Conservation (phyloP, 1,140 invertebrate genomes). For the Caenorhabditis tropicalis region DNA sequence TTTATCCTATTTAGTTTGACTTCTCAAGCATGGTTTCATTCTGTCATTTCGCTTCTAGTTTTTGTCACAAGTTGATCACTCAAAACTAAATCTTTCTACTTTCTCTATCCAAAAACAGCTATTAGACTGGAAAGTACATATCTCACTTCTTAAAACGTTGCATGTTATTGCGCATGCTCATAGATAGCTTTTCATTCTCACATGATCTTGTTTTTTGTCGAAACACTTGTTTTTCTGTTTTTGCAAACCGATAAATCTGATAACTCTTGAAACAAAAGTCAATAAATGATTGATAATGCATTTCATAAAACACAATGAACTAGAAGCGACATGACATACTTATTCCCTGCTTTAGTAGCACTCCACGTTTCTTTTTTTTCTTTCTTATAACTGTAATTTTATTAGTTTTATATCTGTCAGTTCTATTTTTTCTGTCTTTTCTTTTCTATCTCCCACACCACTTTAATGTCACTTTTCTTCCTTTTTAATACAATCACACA, state of each 20-base stretch:
- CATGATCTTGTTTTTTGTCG: not conserved
- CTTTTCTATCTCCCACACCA: not conserved
- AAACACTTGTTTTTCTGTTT: slow-evolving; percentile 20
- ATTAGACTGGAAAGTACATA: not conserved
- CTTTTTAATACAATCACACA: not conserved
- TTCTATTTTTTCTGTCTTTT: not conserved
- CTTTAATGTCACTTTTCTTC: not conserved
- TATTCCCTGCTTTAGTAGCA: slow-evolving; percentile 12
- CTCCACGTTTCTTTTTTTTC: not conserved
- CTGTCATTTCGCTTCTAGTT: slow-evolving; percentile 43
- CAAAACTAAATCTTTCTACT: not conserved
- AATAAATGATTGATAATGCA: slow-evolving; percentile 37
- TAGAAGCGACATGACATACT: slow-evolving; percentile 21
- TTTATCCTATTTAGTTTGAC: not conserved
- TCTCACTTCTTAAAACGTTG: slow-evolving; percentile 3
- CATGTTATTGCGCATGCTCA: slow-evolving; percentile 28
- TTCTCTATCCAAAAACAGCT: not conserved
- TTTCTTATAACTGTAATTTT: slow-evolving; percentile 30
- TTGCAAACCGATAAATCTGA: not conserved
- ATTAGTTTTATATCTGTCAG: not conserved
- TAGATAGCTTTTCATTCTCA: slow-evolving; percentile 18
- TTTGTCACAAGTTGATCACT: not conserved
- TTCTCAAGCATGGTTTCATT: slow-evolving; percentile 41
- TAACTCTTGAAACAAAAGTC: not conserved
- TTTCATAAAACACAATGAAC: slow-evolving; percentile 29